Evolutionary conservation across 2,797 vertebrate genomes (phyloP), one percentile per base, ranked within the genome.

Genomic region (Cyclura pinguis): DNA sequence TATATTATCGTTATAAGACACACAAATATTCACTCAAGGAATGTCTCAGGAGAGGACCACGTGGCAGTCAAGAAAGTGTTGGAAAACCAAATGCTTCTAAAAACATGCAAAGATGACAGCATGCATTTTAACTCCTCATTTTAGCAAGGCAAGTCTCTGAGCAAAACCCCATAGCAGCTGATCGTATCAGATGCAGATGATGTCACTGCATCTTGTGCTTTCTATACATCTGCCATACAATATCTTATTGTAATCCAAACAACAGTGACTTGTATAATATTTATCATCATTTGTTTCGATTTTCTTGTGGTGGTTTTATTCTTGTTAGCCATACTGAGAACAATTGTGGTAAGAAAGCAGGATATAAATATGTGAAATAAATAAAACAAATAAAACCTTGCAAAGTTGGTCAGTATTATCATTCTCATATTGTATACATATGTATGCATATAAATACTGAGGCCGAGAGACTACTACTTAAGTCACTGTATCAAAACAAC

Each of bases 91-190:
- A 47, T 24, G 3, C 13, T 90, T 69, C 64, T 57, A n/a, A 69
- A 78, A 84, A 38, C 13, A 52, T 90, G 80, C 69, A 76, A 83
- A 32, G 32, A 38, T 59, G 24, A 64, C 7, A 74, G 81, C 78
- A 72, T 83, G 72, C 72, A 42, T 78, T 87, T 87, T 73, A 86
- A 59, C 38, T 59, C 77, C 27, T 84, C 42, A 77, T 35, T 84
- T 47, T 32, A 82, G 62, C 84, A 42, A 27, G 74, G 29, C 47
- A 22, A 14, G 18, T 86, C 69, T 80, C 57, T 27, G 78, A 27
- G 32, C 22, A 67, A 83, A 42, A 85, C 22, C 14, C 10, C 22
- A 82, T 32, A 90, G 9, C 85, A 29, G 57, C 29, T n/a, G 64
- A 81, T 76, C 16, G 6, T 42, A 80, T 80, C 76, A 80, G 32